Base-by-base conservation (phyloP, 1,140 invertebrate genomes). In the Lycorma delicatula region DNA sequence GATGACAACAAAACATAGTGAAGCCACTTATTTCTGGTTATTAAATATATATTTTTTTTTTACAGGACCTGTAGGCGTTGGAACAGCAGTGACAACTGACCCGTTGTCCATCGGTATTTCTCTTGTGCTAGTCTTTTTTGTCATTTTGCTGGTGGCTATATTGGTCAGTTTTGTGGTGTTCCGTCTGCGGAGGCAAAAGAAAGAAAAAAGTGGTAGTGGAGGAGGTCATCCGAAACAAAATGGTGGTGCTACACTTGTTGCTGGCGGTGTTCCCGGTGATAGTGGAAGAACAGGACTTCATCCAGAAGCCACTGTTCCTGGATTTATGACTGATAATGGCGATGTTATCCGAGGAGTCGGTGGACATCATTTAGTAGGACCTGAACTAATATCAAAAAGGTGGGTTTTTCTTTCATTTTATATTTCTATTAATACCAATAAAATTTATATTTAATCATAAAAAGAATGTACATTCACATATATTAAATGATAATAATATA, bases 71-170 rank as follows among this genome's bases (percentile, higher is more conserved):
- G 80, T 85, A 44, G 87, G 84, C 16, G 80, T 85, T 23, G 86
- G 84, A 31, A 80, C 84, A 5, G 81, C 85, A 1, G 81, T 85
- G 0, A 82, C 84, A 1, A 83, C 90, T 4, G 88, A 93, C 76
- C 91, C 91, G 1, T 72, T 95, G 0, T 91, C 86, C 64, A 91
- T 95, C 38, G 91, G 92, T 27, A 86, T 94, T 29, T 93, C 91
- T 1, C 74, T 97, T 22, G 90, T 97, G 1, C 92, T 97, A 44
- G 87, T 95, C 3, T 97, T 97, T 74, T 95, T 97, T 66, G 83
- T 93, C 2, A 88, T 92, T 46, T 73, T 95, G 9, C 77, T 95
- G 18, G 82, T 93, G 6, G 90, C 90, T 1, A 93, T 95, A 56
- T 74, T 92, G 23, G 84, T 90, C 5, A 93, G 89, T 48, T 94